A percentile compares a stretch with the other conserved stretches of the same genome.
Evolutionary conservation across 2,797 vertebrate species (phyloP).

Genomic region (Loris lydekkerianus): DNA sequence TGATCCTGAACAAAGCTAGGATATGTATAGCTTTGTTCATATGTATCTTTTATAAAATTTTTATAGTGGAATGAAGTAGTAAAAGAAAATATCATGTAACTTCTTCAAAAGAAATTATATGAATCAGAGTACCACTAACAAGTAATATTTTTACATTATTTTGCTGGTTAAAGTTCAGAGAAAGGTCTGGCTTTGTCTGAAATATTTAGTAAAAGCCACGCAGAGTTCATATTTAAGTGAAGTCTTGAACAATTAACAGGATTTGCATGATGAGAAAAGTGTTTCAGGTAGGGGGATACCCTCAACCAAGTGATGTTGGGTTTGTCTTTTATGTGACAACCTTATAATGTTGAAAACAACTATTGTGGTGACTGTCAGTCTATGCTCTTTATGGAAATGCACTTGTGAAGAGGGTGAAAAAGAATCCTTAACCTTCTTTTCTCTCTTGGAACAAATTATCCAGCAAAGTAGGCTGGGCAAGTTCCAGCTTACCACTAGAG

Average conservation of each 20-base stretch:
- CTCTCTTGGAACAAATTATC: background rate
- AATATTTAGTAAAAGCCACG: background rate
- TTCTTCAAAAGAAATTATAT: slow-evolving; percentile 38
- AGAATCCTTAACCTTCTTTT: background rate
- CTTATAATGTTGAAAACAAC: slow-evolving; percentile 30
- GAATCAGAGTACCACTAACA: background rate
- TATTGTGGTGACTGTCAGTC: background rate
- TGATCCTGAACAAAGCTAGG: slow-evolving; percentile 38
- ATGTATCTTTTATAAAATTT: background rate
- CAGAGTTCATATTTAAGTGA: background rate
- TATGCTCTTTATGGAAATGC: slow-evolving; percentile 13
- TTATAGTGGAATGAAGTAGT: slow-evolving; percentile 5
- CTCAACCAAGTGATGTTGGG: background rate
- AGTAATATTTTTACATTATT: background rate
- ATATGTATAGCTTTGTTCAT: too few species aligned
- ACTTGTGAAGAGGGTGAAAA: background rate
- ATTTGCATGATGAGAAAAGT: background rate
- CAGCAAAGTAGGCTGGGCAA: background rate
- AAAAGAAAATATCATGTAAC: slow-evolving; percentile 48
- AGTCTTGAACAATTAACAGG: slow-evolving; percentile 20
- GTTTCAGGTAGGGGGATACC: background rate
- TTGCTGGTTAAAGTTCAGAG: background rate
- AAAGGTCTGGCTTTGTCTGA: background rate
- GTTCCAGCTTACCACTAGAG: slow-evolving; percentile 26
- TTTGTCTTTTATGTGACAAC: background rate